Conservation (phyloP, 2,888 invertebrate species). For the Philereme vetulata region DNA sequence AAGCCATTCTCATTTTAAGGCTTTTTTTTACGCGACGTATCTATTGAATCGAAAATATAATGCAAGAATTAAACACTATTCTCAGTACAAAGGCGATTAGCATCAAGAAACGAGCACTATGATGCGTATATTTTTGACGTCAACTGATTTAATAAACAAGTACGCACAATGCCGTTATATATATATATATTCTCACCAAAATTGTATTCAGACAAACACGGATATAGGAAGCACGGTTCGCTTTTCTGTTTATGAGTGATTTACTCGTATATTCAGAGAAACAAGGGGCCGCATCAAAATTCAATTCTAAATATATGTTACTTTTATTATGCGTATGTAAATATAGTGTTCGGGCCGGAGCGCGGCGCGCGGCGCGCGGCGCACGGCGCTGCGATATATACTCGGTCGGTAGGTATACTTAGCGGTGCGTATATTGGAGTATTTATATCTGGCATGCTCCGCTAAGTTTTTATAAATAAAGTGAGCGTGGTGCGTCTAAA, state of each 20-base stretch:
- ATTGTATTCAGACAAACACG: constrained; percentile 20
- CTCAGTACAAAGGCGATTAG: no score
- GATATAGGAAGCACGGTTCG: constrained; percentile 18
- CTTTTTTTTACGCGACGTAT: no score
- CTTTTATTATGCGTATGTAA: constrained; percentile 57
- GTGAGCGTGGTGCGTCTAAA: constrained; percentile 44
- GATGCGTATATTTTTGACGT: no score
- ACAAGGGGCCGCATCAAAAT: constrained; percentile 56
- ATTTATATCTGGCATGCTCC: constrained; percentile 54
- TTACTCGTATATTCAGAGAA: constrained; percentile 19
- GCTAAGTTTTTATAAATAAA: constrained; percentile 61
- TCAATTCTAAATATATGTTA: constrained; percentile 63
- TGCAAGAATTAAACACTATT: no score
- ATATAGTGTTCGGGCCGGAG: constrained; percentile 61
- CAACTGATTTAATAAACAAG: no score
- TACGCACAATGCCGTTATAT: neutral
- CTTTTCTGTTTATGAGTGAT: constrained; percentile 8
- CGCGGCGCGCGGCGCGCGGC: constrained; percentile 21
- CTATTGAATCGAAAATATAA: no score
- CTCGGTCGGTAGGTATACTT: constrained; percentile 30
- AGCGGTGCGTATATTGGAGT: constrained; percentile 34
- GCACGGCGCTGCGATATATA: constrained; percentile 2
- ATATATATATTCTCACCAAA: neutral
- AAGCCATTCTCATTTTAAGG: no score
- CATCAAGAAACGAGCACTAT: no score